These are phyloP conservation scores for Malthinus flaveolus DNA, from an alignment of 2,888 invertebrate species.

Conservation along the genomic window DNA sequence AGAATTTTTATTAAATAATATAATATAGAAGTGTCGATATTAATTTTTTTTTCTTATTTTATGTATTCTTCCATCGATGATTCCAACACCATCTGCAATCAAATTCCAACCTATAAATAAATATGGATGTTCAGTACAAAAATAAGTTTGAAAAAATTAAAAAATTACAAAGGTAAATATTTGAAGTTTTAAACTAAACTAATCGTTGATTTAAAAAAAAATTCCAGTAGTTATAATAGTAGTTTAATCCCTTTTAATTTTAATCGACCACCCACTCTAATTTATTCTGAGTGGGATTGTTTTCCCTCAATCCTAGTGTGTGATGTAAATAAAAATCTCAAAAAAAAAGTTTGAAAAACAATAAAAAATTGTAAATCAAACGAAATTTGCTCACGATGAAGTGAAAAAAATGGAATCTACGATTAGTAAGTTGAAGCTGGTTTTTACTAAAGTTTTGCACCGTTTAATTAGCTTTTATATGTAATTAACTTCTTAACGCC, in stretches of 20 bases:
- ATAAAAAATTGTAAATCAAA: constrained; percentile 1
- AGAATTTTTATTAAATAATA: too few species aligned
- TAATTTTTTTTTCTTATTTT: constrained; percentile 10
- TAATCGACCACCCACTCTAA: background rate
- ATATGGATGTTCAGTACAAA: constrained; percentile 15
- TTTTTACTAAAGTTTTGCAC: background rate
- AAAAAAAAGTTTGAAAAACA: background rate
- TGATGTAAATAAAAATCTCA: background rate
- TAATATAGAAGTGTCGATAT: background rate
- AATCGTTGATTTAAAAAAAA: background rate
- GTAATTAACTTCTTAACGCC: background rate
- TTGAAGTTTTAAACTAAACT: background rate
- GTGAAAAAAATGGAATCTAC: constrained; percentile 1
- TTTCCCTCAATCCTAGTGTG: background rate
- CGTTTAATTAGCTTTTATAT: background rate
- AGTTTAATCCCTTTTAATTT: background rate
- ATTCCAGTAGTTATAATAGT: background rate
- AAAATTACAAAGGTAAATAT: constrained; percentile 24
- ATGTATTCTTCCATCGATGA: background rate
- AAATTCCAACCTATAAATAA: background rate
- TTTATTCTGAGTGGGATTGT: constrained; percentile 1
- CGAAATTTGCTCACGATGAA: background rate
- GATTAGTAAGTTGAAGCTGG: background rate
- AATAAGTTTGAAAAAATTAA: constrained; percentile 1
- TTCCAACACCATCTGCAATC: constrained; percentile 5